phyloP scores from a whole-genome alignment of 2,113 vertebrate species.

The Fregetta grallaria region DNA sequence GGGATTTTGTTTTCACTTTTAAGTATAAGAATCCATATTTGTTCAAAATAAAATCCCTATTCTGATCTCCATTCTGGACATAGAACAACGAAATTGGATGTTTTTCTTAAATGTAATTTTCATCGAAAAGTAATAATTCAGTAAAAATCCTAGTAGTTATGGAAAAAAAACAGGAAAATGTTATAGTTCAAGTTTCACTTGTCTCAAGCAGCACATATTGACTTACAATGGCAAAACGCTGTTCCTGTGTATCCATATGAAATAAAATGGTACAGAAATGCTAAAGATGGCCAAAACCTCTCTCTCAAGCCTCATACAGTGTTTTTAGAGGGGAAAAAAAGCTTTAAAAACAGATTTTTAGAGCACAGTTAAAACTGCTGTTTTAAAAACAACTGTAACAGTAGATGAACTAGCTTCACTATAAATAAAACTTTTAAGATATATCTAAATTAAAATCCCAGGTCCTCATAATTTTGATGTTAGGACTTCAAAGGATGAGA shows the following conservation, averaged over 20 bases:
- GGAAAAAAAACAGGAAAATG: not conserved
- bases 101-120: not conserved
- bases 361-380: not conserved
- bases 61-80: not conserved
- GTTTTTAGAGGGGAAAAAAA: not conserved
- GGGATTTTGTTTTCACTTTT: not conserved
- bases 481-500: not conserved
- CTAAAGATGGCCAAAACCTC: not conserved
- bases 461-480: not conserved
- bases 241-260: accelerated
- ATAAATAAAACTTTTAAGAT: not conserved
- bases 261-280: not conserved
- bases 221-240: not conserved
- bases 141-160: not conserved
- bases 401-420: not conserved
- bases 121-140: not conserved
- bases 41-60: not conserved
- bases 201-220: not conserved
- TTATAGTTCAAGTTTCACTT: not conserved
- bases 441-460: not conserved
- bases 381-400: not conserved
- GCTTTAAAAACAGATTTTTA: not conserved
- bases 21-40: not conserved
- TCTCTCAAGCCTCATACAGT: not conserved
- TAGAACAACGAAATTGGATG: not conserved